phyloP scores from a whole-genome alignment of 1,140 invertebrate species.

The Cylas formicarius region DNA sequence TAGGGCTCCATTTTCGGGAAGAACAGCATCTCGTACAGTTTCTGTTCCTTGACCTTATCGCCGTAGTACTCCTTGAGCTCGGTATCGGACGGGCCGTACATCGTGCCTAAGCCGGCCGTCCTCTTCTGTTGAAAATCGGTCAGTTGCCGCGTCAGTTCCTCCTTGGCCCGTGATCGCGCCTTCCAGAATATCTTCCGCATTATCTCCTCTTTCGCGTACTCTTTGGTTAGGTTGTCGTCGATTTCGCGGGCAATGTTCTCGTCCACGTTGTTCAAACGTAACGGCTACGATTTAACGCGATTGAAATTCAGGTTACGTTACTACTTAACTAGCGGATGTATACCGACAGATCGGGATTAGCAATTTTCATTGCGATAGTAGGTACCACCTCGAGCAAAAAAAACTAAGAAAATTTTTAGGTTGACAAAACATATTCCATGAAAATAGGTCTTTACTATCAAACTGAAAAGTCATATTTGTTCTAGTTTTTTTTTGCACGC shows the following conservation, averaged over 20 bases:
- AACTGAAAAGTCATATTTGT: too few relatives aligned
- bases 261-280: slow-evolving; percentile 75
- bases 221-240: slow-evolving; percentile 72
- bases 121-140: slow-evolving; percentile 85
- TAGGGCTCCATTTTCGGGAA: slow-evolving; percentile 64
- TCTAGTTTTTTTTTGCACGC: too few relatives aligned
- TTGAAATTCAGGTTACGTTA: too few relatives aligned
- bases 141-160: slow-evolving; percentile 79
- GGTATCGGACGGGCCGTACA: slow-evolving; percentile 82
- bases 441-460: too few relatives aligned
- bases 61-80: slow-evolving; percentile 69
- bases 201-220: slow-evolving; percentile 82
- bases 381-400: too few relatives aligned
- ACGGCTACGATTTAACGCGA: slow-evolving; percentile 61
- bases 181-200: slow-evolving; percentile 83
- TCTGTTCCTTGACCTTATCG: slow-evolving; percentile 73
- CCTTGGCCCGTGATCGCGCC: slow-evolving; percentile 73
- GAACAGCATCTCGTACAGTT: slow-evolving; percentile 64
- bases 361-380: too few relatives aligned
- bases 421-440: too few relatives aligned
- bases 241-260: slow-evolving; percentile 83
- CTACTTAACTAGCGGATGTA: too few relatives aligned
- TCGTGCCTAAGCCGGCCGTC: slow-evolving; percentile 78
- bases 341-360: too few relatives aligned
- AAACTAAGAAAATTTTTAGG: too few relatives aligned